Evolutionary conservation across 2,797 vertebrate species (phyloP).

Genomic region (Lateolabrax maculatus): DNA sequence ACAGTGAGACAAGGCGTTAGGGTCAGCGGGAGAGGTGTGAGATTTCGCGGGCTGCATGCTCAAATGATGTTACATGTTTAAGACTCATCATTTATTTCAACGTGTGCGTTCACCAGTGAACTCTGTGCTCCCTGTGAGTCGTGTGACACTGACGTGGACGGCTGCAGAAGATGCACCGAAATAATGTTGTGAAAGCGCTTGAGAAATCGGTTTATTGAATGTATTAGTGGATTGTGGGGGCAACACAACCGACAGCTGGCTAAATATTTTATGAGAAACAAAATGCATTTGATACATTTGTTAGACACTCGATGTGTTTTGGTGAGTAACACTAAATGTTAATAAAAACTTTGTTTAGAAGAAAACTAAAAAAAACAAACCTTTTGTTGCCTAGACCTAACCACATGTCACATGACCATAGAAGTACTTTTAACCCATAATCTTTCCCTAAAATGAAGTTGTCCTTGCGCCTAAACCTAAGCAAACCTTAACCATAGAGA

Average conservation of each 20-base stretch:
- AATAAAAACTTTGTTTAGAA: too few species aligned
- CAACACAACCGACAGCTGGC: too few species aligned
- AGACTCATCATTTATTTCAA: conserved; percentile 5
- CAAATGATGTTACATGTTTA: background rate
- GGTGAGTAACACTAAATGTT: too few species aligned
- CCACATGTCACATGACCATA: too few species aligned
- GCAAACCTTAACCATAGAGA: background rate
- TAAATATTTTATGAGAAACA: too few species aligned
- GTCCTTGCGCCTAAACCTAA: background rate
- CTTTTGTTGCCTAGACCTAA: too few species aligned
- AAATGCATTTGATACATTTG: too few species aligned
- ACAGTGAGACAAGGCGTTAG: conserved; percentile 14
- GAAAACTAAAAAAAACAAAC: too few species aligned
- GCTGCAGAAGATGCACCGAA: background rate
- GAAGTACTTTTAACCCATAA: too few species aligned
- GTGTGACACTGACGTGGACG: background rate
- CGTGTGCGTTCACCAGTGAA: background rate
- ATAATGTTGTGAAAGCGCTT: background rate
- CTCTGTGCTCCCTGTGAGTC: conserved; percentile 1
- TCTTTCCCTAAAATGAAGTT: too few species aligned
- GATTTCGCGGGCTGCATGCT: background rate
- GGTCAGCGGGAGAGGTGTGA: conserved; percentile 11
- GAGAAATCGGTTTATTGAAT: background rate
- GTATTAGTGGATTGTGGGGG: background rate
- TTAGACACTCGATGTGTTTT: too few species aligned